Percentiles rank a stretch among this genome's conserved stretches.
These are phyloP conservation scores for Campoletis sonorensis DNA, from an alignment of 1,140 invertebrate species.

Conservation along the genomic window DNA sequence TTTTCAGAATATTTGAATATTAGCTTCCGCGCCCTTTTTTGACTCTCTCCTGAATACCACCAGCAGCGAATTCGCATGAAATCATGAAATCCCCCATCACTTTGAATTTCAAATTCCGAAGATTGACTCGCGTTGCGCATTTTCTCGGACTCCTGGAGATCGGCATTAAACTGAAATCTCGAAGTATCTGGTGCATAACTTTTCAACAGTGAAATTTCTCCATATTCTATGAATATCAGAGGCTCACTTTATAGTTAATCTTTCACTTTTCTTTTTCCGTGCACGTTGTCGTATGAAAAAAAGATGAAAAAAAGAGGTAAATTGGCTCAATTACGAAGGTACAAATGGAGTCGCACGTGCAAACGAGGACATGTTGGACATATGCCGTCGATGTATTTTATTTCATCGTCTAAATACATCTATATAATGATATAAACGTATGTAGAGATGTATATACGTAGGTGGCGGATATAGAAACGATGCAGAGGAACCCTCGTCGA, in stretches of 20 bases:
- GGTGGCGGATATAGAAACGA: not conserved
- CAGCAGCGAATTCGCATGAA: not conserved
- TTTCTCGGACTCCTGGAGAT: not conserved
- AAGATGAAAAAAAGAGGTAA: not conserved
- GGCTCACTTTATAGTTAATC: not conserved
- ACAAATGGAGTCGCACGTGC: not conserved
- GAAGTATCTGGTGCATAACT: not conserved
- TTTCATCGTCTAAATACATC: conserved; percentile 50
- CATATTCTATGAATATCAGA: not conserved
- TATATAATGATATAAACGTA: not conserved
- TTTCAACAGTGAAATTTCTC: not conserved
- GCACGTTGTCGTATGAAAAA: not conserved
- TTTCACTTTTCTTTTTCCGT: not conserved
- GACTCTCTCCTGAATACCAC: too few relatives aligned
- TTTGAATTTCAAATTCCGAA: conserved; percentile 10
- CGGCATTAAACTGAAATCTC: not conserved
- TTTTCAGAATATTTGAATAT: too few relatives aligned
- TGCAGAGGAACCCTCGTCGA: conserved; percentile 62
- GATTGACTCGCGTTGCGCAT: not conserved
- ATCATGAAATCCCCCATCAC: not conserved
- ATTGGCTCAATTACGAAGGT: not conserved
- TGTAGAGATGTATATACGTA: not conserved
- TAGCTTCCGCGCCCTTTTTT: too few relatives aligned
- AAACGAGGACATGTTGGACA: conserved; percentile 61
- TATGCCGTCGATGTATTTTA: conserved; percentile 66